Conservation (phyloP, 2,113 vertebrate species). For the Proteles cristata region DNA sequence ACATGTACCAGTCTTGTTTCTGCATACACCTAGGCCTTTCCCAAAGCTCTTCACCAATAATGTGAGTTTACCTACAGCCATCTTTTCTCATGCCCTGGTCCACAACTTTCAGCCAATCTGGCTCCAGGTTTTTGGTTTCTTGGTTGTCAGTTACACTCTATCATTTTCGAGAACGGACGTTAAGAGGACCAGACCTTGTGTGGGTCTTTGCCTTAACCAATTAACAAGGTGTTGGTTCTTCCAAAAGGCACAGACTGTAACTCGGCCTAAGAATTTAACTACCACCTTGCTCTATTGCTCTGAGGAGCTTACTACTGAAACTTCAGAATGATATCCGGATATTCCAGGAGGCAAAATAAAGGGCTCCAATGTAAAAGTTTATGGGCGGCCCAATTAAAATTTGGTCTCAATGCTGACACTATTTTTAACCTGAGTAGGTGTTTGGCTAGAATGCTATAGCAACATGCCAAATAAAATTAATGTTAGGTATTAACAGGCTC, state of each 20-base stretch:
- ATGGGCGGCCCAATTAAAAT: not conserved
- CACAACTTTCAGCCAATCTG: not conserved
- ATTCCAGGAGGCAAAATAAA: conserved; percentile 19
- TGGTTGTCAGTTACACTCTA: not conserved
- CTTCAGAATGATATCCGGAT: not conserved
- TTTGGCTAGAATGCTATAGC: not conserved
- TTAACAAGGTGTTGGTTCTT: not conserved
- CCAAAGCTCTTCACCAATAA: not conserved
- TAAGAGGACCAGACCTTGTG: conserved; percentile 15
- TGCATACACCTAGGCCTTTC: not conserved
- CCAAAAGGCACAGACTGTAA: conserved; percentile 1
- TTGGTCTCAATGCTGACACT: conserved; percentile 31
- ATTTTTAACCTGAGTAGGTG: not conserved
- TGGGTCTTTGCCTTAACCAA: not conserved
- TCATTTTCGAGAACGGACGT: conserved; percentile 20
- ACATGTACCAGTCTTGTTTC: not conserved
- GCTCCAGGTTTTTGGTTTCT: not conserved
- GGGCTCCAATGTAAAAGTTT: not conserved
- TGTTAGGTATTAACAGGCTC: not conserved
- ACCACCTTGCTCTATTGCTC: conserved; percentile 8
- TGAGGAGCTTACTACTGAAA: conserved; percentile 22
- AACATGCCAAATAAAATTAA: not conserved
- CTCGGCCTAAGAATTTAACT: not conserved
- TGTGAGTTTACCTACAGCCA: not conserved
- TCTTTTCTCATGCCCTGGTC: not conserved